A percentile compares a stretch with the other conserved stretches of the same genome.
These are phyloP conservation scores for Larimichthys crocea DNA, from an alignment of 2,113 vertebrate genomes.

Conservation along the genomic window DNA sequence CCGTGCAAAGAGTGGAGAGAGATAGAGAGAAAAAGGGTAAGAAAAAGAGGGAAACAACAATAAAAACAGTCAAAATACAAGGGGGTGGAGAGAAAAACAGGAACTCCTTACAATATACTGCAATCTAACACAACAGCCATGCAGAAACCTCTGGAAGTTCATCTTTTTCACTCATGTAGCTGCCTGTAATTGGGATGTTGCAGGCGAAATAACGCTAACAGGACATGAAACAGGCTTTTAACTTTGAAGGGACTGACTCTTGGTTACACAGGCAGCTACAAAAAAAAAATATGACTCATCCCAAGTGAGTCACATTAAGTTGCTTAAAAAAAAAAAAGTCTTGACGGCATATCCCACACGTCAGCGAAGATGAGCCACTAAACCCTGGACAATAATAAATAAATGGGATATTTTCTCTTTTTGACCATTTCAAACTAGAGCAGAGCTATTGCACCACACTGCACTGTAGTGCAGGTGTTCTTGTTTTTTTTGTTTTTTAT, in stretches of 20 bases:
- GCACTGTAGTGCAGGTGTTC: conserved; percentile 14
- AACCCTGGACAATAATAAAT: conserved; percentile 10
- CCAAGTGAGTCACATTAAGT: conserved; percentile 55
- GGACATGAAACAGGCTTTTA: neutral
- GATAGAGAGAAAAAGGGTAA: conserved; percentile 21
- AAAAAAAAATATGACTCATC: conserved; percentile 61
- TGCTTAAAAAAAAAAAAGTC: conserved; percentile 38
- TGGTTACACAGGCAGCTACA: conserved; percentile 27
- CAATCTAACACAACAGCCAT: conserved; percentile 19
- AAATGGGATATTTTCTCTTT: neutral
- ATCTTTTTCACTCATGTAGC: conserved; percentile 28
- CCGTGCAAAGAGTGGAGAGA: conserved; percentile 12
- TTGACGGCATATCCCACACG: conserved; percentile 42
- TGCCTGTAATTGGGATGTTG: conserved; percentile 27
- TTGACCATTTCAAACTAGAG: neutral
- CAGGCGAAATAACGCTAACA: conserved; percentile 15
- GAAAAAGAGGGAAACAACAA: conserved; percentile 43
- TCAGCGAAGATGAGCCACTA: conserved; percentile 33
- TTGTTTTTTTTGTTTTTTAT: conserved; percentile 41
- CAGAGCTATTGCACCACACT: conserved; percentile 6
- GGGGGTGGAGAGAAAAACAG: conserved; percentile 32
- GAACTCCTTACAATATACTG: conserved; percentile 35
- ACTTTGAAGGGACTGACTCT: conserved; percentile 1
- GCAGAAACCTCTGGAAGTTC: conserved; percentile 29
- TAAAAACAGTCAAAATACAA: conserved; percentile 51